phyloP scores from a whole-genome alignment of 1,140 invertebrate genomes.

The Brachionus koreanus region DNA sequence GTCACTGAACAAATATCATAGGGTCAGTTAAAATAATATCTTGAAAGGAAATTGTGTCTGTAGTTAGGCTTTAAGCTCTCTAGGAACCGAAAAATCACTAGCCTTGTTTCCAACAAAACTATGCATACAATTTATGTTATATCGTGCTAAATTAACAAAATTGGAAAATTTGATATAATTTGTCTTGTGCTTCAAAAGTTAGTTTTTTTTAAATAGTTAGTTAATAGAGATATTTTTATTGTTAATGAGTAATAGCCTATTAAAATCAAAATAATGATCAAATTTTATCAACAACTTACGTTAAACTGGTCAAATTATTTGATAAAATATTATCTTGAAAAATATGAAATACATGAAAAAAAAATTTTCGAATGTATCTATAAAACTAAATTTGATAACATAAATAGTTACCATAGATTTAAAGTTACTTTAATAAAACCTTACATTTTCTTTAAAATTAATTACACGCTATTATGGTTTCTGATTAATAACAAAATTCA shows the following conservation, averaged over 20 bases:
- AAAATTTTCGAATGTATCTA: not conserved
- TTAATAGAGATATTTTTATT: not conserved
- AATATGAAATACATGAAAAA: not conserved
- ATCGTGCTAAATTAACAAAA: not conserved
- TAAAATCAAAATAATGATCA: not conserved
- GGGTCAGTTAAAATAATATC: not conserved
- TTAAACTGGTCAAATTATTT: not conserved
- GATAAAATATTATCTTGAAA: not conserved
- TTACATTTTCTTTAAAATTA: not conserved
- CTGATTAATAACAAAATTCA: not conserved
- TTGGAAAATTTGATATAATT: not conserved
- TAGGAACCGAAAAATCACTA: not conserved
- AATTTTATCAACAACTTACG: not conserved
- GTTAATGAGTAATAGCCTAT: not conserved
- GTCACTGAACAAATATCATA: not conserved
- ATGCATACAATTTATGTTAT: not conserved
- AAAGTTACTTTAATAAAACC: not conserved
- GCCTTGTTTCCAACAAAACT: not conserved
- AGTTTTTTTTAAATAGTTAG: too few relatives aligned
- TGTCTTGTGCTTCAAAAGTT: too few relatives aligned
- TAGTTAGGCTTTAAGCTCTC: not conserved
- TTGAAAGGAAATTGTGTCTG: not conserved
- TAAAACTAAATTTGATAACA: not conserved
- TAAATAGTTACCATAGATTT: constrained; percentile 2
- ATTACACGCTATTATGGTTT: not conserved